phyloP scores from a whole-genome alignment of 1,140 invertebrate genomes.

The Drosophila repletoides region DNA sequence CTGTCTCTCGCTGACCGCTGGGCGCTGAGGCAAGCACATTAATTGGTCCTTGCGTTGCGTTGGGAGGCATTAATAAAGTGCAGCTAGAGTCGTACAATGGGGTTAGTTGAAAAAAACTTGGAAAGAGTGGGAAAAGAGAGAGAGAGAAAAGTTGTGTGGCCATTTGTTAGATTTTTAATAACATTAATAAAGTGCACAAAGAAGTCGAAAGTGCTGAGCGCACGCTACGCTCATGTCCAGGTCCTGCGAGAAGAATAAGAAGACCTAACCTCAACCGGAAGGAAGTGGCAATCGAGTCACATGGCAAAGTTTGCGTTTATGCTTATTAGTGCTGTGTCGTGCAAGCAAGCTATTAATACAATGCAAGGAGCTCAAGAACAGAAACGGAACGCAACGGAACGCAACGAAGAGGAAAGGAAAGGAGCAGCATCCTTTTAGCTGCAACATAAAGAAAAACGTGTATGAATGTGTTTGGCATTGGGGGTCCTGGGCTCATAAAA shows the following conservation, averaged over 20 bases:
- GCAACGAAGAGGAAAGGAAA: background rate
- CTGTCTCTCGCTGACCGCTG: slow-evolving; percentile 14
- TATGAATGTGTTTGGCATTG: slow-evolving; percentile 66
- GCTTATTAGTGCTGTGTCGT: slow-evolving; percentile 70
- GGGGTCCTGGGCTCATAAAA: slow-evolving; percentile 67
- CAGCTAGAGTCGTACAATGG: background rate
- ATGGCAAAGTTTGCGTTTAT: slow-evolving; percentile 64
- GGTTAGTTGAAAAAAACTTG: background rate
- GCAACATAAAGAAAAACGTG: slow-evolving; percentile 70
- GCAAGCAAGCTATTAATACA: slow-evolving; percentile 73
- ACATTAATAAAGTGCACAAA: slow-evolving; percentile 77
- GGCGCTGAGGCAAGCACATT: slow-evolving; percentile 31
- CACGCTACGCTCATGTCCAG: slow-evolving; percentile 29
- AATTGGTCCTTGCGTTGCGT: slow-evolving; percentile 24
- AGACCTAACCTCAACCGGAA: slow-evolving; percentile 7
- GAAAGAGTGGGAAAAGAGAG: no score
- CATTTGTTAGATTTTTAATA: slow-evolving; percentile 80
- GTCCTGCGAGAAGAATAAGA: background rate
- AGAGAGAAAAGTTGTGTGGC: slow-evolving; percentile 32
- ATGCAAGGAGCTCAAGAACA: slow-evolving; percentile 38
- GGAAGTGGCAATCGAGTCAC: slow-evolving; percentile 38
- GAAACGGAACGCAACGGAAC: background rate
- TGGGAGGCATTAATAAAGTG: slow-evolving; percentile 62
- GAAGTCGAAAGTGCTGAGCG: slow-evolving; percentile 62
- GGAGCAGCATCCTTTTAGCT: slow-evolving; percentile 68